A percentile compares a stretch with the other conserved stretches of the same genome.
These are phyloP conservation scores for Otus scops DNA, from an alignment of 2,797 vertebrate species.

Conservation along the genomic window DNA sequence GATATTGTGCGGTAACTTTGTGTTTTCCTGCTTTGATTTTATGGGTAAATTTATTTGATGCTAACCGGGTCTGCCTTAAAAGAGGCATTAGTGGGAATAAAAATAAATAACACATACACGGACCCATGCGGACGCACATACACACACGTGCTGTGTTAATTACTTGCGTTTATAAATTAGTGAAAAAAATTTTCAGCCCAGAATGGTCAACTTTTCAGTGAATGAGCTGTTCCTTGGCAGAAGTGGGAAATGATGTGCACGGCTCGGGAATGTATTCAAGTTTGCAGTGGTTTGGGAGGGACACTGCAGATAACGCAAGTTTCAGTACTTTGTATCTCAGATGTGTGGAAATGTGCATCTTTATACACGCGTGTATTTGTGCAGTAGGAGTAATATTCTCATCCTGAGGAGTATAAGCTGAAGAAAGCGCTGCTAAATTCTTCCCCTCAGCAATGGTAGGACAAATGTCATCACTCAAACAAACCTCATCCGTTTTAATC, in stretches of 20 bases:
- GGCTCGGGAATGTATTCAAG: not conserved
- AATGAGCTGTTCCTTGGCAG: not conserved
- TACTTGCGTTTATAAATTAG: conserved; percentile 3
- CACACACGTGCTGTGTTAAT: accelerated
- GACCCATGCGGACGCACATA: accelerated
- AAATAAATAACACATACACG: not conserved
- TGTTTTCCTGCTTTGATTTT: not conserved
- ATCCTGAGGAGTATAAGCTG: not conserved
- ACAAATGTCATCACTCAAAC: conserved; percentile 28
- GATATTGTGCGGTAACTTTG: not conserved
- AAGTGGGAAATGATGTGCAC: not conserved
- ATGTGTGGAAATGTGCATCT: not conserved
- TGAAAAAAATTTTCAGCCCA: not conserved
- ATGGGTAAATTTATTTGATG: not conserved
- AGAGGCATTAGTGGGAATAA: not conserved
- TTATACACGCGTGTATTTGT: not conserved
- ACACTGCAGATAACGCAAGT: conserved; percentile 43
- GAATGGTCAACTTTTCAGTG: not conserved
- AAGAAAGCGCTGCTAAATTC: conserved; percentile 3
- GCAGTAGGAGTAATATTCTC: not conserved
- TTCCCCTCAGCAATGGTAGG: not conserved
- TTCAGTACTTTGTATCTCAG: not conserved
- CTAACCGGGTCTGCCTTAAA: not conserved
- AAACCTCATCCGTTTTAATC: conserved; percentile 37
- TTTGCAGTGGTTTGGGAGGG: conserved; percentile 45